phyloP scores from a whole-genome alignment of 2,797 vertebrate species.

The Enteromius fasciolatus region DNA sequence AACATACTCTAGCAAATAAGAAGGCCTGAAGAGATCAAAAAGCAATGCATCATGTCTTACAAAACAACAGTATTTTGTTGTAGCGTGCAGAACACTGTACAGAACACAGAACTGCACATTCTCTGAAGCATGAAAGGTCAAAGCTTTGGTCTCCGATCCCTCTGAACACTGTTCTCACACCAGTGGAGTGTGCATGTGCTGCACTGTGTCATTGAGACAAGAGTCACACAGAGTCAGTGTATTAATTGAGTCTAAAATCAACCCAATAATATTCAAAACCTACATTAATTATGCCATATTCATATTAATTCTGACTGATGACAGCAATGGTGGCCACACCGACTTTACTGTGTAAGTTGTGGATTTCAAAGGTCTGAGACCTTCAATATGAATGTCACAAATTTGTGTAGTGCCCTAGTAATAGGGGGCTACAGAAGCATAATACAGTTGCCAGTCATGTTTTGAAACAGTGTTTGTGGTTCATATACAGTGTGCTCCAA shows the following conservation, averaged over 20 bases:
- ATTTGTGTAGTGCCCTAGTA: background rate
- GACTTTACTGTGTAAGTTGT: background rate
- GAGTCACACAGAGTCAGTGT: background rate
- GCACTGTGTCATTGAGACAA: too few species aligned
- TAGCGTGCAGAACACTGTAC: conserved; percentile 23
- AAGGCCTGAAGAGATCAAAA: conserved; percentile 32
- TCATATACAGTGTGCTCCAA: too few species aligned
- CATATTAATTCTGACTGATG: background rate
- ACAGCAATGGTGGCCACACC: background rate
- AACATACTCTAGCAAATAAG: conserved; percentile 26
- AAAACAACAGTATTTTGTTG: conserved; percentile 48
- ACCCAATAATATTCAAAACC: background rate
- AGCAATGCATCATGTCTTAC: conserved; percentile 45
- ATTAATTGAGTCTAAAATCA: background rate
- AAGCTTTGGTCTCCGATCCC: conserved; percentile 25
- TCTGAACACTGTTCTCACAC: conserved; percentile 35
- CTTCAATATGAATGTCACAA: background rate
- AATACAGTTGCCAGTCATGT: background rate
- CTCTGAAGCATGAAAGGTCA: conserved; percentile 37
- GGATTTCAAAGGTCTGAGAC: background rate
- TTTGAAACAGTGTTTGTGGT: too few species aligned
- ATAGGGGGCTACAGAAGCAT: background rate
- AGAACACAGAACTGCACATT: conserved; percentile 45
- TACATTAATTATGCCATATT: background rate
- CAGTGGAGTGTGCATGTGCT: background rate